phyloP scores from a whole-genome alignment of 2,888 invertebrate species.

The Temnothorax ravouxi region DNA sequence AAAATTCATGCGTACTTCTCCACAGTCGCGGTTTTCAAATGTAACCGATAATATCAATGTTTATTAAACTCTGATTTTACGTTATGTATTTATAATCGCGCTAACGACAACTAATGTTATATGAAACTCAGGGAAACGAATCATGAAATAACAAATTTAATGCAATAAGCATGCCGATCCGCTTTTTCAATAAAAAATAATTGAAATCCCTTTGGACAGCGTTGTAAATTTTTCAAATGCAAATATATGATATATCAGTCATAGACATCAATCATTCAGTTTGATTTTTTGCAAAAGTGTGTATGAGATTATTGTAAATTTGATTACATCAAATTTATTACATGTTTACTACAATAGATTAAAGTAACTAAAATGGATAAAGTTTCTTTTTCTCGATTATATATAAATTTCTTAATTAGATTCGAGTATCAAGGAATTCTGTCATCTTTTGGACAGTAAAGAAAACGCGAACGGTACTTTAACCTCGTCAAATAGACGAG shows the following conservation, averaged over 20 bases:
- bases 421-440: neutral
- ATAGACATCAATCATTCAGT: neutral
- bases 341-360: neutral
- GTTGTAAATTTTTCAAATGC: neutral
- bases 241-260: neutral
- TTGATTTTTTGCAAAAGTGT: neutral
- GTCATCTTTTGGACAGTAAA: neutral
- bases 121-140: neutral
- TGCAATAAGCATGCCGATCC: neutral
- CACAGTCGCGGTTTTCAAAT: neutral
- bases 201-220: neutral
- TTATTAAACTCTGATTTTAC: neutral
- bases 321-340: neutral
- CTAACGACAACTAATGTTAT: neutral
- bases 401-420: conserved; percentile 13
- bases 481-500: conserved; percentile 54
- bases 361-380: neutral
- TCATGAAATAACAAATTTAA: neutral
- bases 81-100: neutral
- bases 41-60: neutral
- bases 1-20: neutral
- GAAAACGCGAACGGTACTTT: neutral
- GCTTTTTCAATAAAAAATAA: neutral
- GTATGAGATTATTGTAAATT: neutral
- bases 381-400: neutral